Conservation (phyloP, 1,140 invertebrate species). For the Atta texana region DNA sequence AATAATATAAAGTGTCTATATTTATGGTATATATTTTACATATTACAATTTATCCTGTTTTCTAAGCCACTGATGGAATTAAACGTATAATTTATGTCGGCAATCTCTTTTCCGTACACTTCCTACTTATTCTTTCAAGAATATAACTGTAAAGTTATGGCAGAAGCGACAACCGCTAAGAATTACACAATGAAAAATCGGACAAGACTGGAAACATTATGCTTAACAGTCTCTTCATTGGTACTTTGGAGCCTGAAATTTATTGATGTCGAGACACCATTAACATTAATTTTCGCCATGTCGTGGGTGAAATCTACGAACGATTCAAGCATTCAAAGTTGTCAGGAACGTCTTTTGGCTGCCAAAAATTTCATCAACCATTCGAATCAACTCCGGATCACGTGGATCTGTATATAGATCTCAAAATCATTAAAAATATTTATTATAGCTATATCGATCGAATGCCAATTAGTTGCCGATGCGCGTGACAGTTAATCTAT, state of each 20-base stretch:
- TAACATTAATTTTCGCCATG: slow-evolving; percentile 27
- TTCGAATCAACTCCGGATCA: slow-evolving; percentile 18
- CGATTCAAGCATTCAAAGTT: slow-evolving; percentile 24
- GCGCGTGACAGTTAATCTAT: neutral
- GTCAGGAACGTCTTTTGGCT: neutral
- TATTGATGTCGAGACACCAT: neutral
- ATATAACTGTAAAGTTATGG: neutral
- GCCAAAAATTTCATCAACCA: slow-evolving; percentile 62
- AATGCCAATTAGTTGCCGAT: slow-evolving; percentile 26
- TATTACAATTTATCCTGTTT: neutral
- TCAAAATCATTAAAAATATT: neutral
- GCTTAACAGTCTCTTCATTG: neutral
- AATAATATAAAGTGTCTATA: neutral
- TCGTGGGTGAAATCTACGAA: slow-evolving; percentile 20
- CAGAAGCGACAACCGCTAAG: neutral
- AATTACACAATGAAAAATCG: neutral
- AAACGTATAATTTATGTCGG: neutral
- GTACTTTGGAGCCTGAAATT: neutral
- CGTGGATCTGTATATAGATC: slow-evolving; percentile 29
- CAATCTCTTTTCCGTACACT: neutral
- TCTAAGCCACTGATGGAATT: neutral
- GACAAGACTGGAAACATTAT: neutral
- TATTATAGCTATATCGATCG: neutral
- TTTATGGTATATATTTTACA: neutral
- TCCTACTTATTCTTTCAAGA: neutral